These are phyloP conservation scores for Nomada fucata DNA, from an alignment of 2,888 invertebrate genomes.

Conservation along the genomic window DNA sequence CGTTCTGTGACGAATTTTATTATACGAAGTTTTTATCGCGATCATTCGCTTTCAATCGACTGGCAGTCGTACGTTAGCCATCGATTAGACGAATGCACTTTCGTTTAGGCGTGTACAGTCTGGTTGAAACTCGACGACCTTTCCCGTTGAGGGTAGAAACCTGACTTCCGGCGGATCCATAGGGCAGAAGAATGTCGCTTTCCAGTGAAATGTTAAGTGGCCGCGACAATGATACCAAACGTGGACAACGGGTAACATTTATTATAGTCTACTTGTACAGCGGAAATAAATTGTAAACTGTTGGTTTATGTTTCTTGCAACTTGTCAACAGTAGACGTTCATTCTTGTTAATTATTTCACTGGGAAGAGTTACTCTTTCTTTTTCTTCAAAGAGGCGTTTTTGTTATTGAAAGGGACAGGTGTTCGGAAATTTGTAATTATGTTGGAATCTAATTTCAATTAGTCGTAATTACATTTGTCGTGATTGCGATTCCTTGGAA, in stretches of 20 bases:
- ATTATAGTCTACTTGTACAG: neutral
- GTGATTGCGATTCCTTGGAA: no score
- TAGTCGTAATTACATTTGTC: no score
- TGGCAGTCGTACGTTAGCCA: conserved; percentile 2
- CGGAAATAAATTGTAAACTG: neutral
- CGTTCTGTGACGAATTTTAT: neutral
- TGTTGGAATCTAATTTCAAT: no score
- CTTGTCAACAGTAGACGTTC: neutral
- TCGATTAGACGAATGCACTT: conserved; percentile 17
- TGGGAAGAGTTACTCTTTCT: neutral
- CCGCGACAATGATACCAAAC: conserved; percentile 3
- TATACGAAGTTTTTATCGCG: neutral
- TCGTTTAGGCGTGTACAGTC: neutral
- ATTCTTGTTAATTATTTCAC: neutral
- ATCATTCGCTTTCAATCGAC: neutral
- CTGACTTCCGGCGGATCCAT: neutral
- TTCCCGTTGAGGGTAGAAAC: conserved; percentile 22
- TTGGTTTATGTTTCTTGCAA: conserved; percentile 17
- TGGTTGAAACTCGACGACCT: neutral
- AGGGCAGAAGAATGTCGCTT: conserved; percentile 6
- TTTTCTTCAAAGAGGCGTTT: no score
- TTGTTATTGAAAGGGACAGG: no score
- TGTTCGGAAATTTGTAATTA: no score
- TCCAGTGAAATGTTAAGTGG: neutral
- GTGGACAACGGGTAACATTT: neutral